These are phyloP conservation scores for Hirtodrosophila confusa DNA, from an alignment of 2,888 invertebrate species.

Conservation along the genomic window DNA sequence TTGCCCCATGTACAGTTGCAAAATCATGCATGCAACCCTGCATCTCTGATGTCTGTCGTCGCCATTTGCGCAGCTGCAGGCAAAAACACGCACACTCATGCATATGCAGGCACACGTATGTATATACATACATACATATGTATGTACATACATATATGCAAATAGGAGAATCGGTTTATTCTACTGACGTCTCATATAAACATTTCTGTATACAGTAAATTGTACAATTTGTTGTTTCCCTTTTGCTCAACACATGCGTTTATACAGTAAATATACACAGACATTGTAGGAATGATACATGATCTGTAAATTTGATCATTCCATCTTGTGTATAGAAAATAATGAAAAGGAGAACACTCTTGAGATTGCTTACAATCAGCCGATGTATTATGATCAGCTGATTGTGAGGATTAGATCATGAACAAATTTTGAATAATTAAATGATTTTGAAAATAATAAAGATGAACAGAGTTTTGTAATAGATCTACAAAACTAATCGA, in stretches of 20 bases:
- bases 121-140: slow-evolving; percentile 4
- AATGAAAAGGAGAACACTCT: too few species aligned
- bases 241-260: slow-evolving; percentile 38
- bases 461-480: too few species aligned
- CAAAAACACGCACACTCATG: slow-evolving; percentile 12
- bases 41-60: slow-evolving; percentile 74
- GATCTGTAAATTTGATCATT: slow-evolving; percentile 32
- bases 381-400: neutral
- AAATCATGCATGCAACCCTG: slow-evolving; percentile 46
- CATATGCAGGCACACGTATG: slow-evolving; percentile 8
- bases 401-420: too few species aligned
- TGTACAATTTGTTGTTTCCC: slow-evolving; percentile 38
- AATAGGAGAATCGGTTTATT: slow-evolving; percentile 45
- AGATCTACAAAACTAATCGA: too few species aligned
- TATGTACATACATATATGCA: slow-evolving; percentile 19
- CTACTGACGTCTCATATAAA: slow-evolving; percentile 67
- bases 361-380: neutral
- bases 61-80: slow-evolving; percentile 74
- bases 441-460: too few species aligned
- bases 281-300: slow-evolving; percentile 21
- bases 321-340: too few species aligned
- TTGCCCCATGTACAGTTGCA: slow-evolving; percentile 61
- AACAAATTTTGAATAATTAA: too few species aligned
- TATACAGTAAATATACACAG: slow-evolving; percentile 29
- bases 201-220: slow-evolving; percentile 61